Evolutionary conservation across 1,140 invertebrate genomes (phyloP).

Genomic region (Procambarus virginalis): DNA sequence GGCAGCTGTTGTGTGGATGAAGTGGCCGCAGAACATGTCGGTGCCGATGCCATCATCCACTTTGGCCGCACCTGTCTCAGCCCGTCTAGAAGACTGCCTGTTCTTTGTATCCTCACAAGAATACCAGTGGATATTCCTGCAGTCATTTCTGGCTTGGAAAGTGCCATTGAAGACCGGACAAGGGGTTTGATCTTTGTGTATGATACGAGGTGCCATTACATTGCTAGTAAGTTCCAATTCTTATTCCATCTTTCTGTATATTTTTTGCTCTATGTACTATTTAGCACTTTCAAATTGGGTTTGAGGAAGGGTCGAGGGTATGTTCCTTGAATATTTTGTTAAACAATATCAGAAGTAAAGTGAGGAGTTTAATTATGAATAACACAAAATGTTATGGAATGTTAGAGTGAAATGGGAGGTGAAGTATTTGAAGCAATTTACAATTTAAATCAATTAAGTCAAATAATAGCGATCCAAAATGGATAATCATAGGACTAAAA

Average conservation of each 20-base stretch:
- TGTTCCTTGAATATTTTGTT: no score
- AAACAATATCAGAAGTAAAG: no score
- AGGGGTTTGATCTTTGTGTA: slow-evolving; percentile 28
- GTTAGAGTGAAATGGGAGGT: no score
- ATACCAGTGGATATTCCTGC: slow-evolving; percentile 69
- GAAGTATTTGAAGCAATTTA: no score
- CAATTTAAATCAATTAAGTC: no score
- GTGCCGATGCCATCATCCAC: slow-evolving; percentile 91
- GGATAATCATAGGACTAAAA: no score
- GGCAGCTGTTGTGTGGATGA: slow-evolving; percentile 94
- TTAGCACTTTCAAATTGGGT: no score
- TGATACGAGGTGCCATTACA: slow-evolving; percentile 54
- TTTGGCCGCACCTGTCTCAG: slow-evolving; percentile 92
- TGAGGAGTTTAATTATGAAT: no score
- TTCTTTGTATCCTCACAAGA: slow-evolving; percentile 80
- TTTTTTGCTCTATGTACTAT: no score
- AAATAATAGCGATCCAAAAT: no score
- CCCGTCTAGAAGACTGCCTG: slow-evolving; percentile 81
- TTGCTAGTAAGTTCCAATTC: slow-evolving; percentile 8
- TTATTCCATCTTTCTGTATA: background rate
- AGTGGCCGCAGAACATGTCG: slow-evolving; percentile 87
- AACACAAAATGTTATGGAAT: no score
- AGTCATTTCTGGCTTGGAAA: background rate
- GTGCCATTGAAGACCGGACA: background rate
- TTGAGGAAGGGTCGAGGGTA: no score